Base-by-base conservation (phyloP, 2,797 vertebrate species). In the Alectoris magna region DNA sequence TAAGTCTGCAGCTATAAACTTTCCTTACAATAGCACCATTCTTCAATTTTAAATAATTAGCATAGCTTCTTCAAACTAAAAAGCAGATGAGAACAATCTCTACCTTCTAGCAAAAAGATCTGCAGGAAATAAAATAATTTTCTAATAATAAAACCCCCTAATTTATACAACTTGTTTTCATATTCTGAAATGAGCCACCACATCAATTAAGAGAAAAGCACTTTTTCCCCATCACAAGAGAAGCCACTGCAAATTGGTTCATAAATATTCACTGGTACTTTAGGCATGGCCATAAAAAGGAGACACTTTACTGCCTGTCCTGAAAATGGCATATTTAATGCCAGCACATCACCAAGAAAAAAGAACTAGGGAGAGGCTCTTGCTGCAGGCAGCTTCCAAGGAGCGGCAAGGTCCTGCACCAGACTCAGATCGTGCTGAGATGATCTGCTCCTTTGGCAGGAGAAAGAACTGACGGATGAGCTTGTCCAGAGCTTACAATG, bases 201-300 rank as follows among this genome's bases (percentile, higher is more conserved):
- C 83, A 62, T 63, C 64, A 73, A 95, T 94, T 95, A 91, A 67
- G 76, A 90, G 66, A 91, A 87, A 89, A 95, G 10, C 56, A 51
- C n/a, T 77, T 94, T 86, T 89, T 85, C 1, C 56, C 70, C 55
- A 92, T 87, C 90, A 88, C 3, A n/a, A 39, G 44, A 78, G 58
- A 90, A 92, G 49, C 62, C 71, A 71, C 31, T 44, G 91, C 26
- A 96, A 96, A 96, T 95, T 94, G 84, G 18, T 91, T 96, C 88
- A 82, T 96, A 97, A 97, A 97, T 94, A 96, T 66, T 93, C 88
- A 96, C 55, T 69, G 63, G 75, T 85, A 84, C 91, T 94, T 89
- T 75, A 88, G 71, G 81, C 38, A 88, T 7, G 24, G 46, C 36
- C 59, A 62, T 90, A 76, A 94, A 96, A 94, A 81, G 31, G 5